These are phyloP conservation scores for Heterocephalus glaber DNA, from an alignment of 2,113 vertebrate species.

Conservation along the genomic window DNA sequence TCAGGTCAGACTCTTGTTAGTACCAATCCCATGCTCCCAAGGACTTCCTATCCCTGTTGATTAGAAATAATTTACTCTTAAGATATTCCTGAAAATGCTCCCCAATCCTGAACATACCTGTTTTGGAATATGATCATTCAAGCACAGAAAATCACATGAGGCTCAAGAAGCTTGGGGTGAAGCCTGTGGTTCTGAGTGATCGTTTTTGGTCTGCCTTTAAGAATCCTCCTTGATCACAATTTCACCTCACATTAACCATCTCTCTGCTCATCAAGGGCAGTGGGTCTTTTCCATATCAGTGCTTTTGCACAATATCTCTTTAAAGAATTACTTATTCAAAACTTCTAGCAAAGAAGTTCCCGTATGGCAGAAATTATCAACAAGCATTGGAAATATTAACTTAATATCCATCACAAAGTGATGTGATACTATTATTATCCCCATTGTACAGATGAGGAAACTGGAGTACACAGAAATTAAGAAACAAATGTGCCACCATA, in stretches of 20 bases:
- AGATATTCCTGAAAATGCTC: background rate
- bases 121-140: background rate
- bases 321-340: background rate
- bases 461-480: background rate
- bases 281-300: fast-evolving
- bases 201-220: background rate
- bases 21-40: too few relatives aligned
- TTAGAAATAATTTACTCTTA: background rate
- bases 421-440: background rate
- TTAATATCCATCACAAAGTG: background rate
- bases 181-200: background rate
- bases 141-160: background rate
- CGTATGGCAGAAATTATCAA: background rate
- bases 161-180: fast-evolving
- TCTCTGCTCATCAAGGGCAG: background rate
- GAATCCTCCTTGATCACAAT: background rate
- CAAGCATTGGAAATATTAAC: background rate
- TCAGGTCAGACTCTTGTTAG: background rate
- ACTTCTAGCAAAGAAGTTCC: background rate
- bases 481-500: background rate
- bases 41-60: background rate
- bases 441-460: background rate
- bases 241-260: background rate
- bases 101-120: background rate
- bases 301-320: background rate